phyloP scores from a whole-genome alignment of 2,797 vertebrate species.

The Lateolabrax maculatus region DNA sequence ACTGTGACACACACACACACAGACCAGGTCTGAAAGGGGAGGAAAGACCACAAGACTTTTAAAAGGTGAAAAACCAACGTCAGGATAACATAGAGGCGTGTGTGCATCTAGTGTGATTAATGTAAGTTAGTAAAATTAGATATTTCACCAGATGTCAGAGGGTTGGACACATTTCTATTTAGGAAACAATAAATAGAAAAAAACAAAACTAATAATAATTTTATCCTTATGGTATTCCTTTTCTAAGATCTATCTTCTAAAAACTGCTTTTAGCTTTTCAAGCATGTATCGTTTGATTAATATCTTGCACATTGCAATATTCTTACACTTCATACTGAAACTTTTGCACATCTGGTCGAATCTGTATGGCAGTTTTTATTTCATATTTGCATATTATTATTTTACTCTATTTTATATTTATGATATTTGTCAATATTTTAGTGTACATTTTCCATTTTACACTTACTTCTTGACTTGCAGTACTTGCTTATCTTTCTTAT shows the following conservation, averaged over 20 bases:
- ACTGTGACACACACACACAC: neutral
- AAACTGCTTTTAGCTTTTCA: neutral
- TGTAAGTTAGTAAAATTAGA: neutral
- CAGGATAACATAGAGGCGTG: neutral
- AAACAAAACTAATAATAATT: too few relatives aligned
- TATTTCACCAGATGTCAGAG: neutral
- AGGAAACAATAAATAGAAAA: neutral
- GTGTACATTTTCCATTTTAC: too few relatives aligned
- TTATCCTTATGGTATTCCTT: neutral
- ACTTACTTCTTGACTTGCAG: too few relatives aligned
- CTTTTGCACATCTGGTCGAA: too few relatives aligned
- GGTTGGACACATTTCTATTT: neutral
- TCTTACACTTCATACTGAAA: too few relatives aligned
- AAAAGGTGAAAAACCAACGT: neutral
- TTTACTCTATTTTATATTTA: too few relatives aligned
- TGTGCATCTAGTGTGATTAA: neutral
- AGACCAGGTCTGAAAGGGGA: conserved; percentile 1
- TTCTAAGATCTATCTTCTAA: neutral
- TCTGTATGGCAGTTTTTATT: too few relatives aligned
- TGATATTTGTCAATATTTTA: too few relatives aligned
- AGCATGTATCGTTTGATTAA: too few relatives aligned
- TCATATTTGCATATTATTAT: too few relatives aligned
- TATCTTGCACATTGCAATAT: too few relatives aligned
- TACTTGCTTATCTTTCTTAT: too few relatives aligned
- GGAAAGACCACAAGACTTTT: neutral